Conservation (phyloP, 2,113 vertebrate species). For the Spea bombifrons region DNA sequence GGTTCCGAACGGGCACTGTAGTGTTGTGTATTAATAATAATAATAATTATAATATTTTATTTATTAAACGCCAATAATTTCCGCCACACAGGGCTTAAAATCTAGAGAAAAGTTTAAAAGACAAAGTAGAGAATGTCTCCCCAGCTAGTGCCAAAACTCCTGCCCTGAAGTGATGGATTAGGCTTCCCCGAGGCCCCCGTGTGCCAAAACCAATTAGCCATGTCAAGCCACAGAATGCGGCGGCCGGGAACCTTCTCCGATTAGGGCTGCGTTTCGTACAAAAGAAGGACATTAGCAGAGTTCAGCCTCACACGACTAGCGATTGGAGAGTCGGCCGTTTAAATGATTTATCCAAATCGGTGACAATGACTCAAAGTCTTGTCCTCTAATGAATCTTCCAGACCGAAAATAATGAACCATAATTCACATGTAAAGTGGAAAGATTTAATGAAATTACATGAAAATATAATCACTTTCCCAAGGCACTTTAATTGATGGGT, state of each 20-base stretch:
- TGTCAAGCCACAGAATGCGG: slow-evolving; percentile 64
- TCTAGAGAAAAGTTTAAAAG: slow-evolving; percentile 23
- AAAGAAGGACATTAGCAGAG: slow-evolving; percentile 56
- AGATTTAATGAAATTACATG: slow-evolving; percentile 57
- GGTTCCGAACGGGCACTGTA: no score
- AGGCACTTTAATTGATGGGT: no score
- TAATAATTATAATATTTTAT: no score
- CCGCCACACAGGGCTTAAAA: no score
- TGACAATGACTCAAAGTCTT: slow-evolving; percentile 55
- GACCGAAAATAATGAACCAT: slow-evolving; percentile 51
- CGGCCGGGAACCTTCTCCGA: slow-evolving; percentile 58
- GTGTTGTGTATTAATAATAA: no score
- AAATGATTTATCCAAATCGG: slow-evolving; percentile 52
- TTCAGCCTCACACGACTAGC: slow-evolving; percentile 57
- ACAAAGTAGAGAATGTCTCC: slow-evolving; percentile 60
- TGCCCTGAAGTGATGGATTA: slow-evolving; percentile 59
- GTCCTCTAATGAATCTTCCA: slow-evolving; percentile 51
- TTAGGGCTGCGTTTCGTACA: slow-evolving; percentile 61
- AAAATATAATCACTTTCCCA: slow-evolving; percentile 38
- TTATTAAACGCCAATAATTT: no score
- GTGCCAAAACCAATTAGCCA: slow-evolving; percentile 67
- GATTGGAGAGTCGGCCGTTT: slow-evolving; percentile 55
- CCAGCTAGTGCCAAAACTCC: slow-evolving; percentile 53
- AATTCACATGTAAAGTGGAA: slow-evolving; percentile 53
- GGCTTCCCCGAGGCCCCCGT: slow-evolving; percentile 59